Conservation (phyloP, 2,797 vertebrate genomes). For the Emydoidea blandingii region DNA sequence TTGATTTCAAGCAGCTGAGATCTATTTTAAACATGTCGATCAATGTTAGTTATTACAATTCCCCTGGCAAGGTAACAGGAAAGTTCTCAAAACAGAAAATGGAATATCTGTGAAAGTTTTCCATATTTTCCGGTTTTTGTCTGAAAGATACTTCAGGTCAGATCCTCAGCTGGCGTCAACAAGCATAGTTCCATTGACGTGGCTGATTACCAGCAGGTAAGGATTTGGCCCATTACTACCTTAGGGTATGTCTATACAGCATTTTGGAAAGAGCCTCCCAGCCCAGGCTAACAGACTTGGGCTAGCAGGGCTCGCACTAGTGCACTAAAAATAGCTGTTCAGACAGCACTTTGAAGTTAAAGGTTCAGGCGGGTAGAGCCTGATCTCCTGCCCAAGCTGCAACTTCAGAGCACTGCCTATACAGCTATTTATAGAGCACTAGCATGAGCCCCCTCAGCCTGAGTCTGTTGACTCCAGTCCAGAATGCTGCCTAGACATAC, state of each 20-base stretch:
- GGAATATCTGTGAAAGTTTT: slow-evolving; percentile 28
- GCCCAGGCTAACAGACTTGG: not conserved
- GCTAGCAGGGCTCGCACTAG: not conserved
- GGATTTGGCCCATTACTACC: not conserved
- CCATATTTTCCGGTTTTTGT: not conserved
- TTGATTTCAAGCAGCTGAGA: slow-evolving; percentile 21
- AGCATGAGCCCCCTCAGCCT: not conserved
- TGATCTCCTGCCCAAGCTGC: not conserved
- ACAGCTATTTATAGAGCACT: not conserved
- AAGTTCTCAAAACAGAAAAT: slow-evolving; percentile 62
- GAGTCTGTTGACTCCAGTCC: not conserved
- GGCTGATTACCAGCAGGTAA: not conserved
- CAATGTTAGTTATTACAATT: slow-evolving; percentile 19
- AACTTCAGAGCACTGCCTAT: not conserved
- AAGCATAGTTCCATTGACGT: not conserved
- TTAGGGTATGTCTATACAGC: not conserved
- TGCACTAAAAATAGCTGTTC: not conserved
- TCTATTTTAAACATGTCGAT: not conserved
- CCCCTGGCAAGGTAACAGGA: slow-evolving; percentile 36
- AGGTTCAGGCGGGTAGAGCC: not conserved
- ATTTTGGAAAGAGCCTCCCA: not conserved
- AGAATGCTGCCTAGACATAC: not conserved
- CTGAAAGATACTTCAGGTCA: not conserved
- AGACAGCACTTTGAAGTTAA: not conserved
- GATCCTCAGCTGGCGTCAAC: slow-evolving; percentile 41